Base-by-base conservation (phyloP, 2,797 vertebrate genomes). In the Thalassophryne amazonica region DNA sequence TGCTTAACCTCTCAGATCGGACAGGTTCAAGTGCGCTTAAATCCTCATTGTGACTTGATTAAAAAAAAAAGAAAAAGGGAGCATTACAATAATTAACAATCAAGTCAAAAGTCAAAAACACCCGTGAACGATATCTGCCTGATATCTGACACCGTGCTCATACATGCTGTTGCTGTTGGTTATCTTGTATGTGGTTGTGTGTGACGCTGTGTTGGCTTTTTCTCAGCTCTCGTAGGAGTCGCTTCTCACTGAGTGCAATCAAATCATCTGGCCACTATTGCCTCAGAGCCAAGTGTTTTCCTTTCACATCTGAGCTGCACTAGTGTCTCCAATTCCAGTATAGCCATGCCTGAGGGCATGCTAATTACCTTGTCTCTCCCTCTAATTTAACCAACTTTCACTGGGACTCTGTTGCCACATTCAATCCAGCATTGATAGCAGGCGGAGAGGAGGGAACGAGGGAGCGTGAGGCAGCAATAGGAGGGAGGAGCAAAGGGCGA, bases 371-470 rank as follows among this genome's bases (percentile, higher is more conserved):
- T 89, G 91, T 92, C 93, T 93, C 93, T 93, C 80, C 86, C 67
- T 80, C 84, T 92, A 95, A 96, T 97, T 97, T 94, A 95, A 91
- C 91, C 93, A 94, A 94, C 93, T 95, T 97, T 95, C 93, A 91
- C 89, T 90, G 84, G 93, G 93, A 93, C 93, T 91, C 91, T 87
- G 89, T 92, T 88, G 92, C 92, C 92, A 93, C 89, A 91, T 86
- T 93, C 90, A 91, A 80, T 64, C 89, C 87, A 69, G 84, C 88
- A 87, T 89, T 34, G 34, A 89, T 87, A 87, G 90, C 69, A 81
- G 75, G 80, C 36, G 22, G 74, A 80, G 68, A 71, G 69, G 73
- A 69, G 63, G 52, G 69, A 56, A 63, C 30, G 70, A 60, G 66
- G 24, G 67, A 57, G 47, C 17, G 63, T 36, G 63, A 69, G 47